Evolutionary conservation across 2,797 vertebrate genomes (phyloP).

Genomic region (Holocentrus rufus): DNA sequence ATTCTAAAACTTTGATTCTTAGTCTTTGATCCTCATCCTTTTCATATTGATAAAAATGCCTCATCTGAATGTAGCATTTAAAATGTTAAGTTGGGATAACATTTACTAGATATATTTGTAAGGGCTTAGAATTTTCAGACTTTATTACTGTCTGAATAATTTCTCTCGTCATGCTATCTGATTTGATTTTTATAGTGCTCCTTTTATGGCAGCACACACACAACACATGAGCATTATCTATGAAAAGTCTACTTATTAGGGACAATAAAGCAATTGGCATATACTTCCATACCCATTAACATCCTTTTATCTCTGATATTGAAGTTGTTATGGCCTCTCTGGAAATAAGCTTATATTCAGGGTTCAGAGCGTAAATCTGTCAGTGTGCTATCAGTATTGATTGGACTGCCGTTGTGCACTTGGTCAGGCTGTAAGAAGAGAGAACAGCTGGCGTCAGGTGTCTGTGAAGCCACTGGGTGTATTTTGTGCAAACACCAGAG

Average conservation of each 20-base stretch:
- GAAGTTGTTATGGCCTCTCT: slow-evolving; percentile 48
- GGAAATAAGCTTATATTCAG: slow-evolving; percentile 59
- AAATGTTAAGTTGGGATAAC: neutral
- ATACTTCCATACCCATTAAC: slow-evolving; percentile 51
- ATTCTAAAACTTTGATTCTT: neutral
- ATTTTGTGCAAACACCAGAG: neutral
- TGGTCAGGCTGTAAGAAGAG: slow-evolving; percentile 14
- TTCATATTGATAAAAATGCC: neutral
- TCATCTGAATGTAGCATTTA: neutral
- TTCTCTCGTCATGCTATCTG: slow-evolving; percentile 9
- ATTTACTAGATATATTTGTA: neutral
- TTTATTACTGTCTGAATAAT: slow-evolving; percentile 12
- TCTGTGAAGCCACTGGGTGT: slow-evolving; percentile 32
- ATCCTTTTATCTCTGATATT: slow-evolving; percentile 59
- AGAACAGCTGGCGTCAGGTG: slow-evolving; percentile 15
- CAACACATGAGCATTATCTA: slow-evolving; percentile 46
- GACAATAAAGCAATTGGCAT: slow-evolving; percentile 51
- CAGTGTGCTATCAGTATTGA: slow-evolving; percentile 57
- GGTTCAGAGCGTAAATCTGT: slow-evolving; percentile 58
- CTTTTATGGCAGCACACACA: slow-evolving; percentile 35
- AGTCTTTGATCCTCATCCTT: neutral
- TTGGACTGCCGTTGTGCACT: slow-evolving; percentile 25
- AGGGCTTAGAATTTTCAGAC: neutral
- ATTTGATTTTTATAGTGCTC: slow-evolving; percentile 32
- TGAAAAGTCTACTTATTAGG: slow-evolving; percentile 40